Evolutionary conservation across 1,140 invertebrate species (phyloP).

Genomic region (Temnothorax longispinosus): DNA sequence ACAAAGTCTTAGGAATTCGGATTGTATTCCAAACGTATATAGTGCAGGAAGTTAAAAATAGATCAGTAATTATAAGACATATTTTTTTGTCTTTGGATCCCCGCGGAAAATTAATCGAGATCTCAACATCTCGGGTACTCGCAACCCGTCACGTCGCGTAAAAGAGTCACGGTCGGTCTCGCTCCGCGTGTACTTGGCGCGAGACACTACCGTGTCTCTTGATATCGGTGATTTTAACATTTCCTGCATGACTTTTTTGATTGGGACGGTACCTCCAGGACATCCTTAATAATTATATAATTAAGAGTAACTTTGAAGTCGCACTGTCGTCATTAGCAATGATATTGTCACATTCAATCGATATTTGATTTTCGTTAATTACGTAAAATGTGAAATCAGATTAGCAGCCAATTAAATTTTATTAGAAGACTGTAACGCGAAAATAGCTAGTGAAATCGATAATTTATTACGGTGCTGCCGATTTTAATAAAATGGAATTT

Average conservation of each 20-base stretch:
- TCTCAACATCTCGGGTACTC: no score
- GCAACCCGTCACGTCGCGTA: no score
- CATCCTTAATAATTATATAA: not conserved
- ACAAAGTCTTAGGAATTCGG: not conserved
- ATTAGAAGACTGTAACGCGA: not conserved
- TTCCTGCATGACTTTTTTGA: no score
- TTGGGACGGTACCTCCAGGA: no score
- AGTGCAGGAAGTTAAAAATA: not conserved
- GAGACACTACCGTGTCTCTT: no score
- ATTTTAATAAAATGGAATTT: constrained; percentile 41
- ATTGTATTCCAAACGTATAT: not conserved
- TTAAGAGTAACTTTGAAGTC: not conserved
- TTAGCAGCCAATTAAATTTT: constrained; percentile 14
- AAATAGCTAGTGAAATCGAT: constrained; percentile 20
- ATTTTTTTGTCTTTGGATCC: no score
- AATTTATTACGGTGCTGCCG: constrained; percentile 8
- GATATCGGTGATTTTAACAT: no score
- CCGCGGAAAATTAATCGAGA: no score
- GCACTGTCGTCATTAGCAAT: not conserved
- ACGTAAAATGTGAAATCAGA: constrained; percentile 18
- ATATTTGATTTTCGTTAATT: not conserved
- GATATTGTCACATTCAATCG: not conserved
- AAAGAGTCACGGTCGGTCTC: no score
- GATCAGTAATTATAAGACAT: not conserved
- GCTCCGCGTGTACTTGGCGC: no score